Evolutionary conservation across 2,888 invertebrate genomes (phyloP).

Genomic region (Coronaproctus castanopsis): DNA sequence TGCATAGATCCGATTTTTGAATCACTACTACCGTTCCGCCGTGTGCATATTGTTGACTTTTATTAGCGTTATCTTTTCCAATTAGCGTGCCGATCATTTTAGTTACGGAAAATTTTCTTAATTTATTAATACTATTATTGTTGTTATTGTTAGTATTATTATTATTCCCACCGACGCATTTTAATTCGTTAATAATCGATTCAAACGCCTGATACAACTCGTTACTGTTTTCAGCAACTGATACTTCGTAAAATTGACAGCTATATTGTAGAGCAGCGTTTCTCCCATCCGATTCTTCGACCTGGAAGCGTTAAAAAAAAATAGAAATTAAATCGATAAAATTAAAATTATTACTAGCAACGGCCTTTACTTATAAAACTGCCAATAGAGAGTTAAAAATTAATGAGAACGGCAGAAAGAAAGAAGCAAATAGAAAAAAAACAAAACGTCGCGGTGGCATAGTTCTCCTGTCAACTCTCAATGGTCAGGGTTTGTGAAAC

Average conservation of each 20-base stretch:
- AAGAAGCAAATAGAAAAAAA: no score
- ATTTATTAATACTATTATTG: conserved; percentile 32
- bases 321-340: neutral
- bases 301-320: conserved; percentile 29
- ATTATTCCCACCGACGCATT: conserved; percentile 27
- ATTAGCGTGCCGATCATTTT: conserved; percentile 60
- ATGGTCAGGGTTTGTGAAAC: no score
- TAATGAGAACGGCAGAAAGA: no score
- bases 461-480: no score
- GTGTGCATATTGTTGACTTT: conserved; percentile 30
- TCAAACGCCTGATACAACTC: conserved; percentile 54
- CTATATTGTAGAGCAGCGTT: conserved; percentile 42
- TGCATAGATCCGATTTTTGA: conserved; percentile 37
- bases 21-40: conserved; percentile 39
- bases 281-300: conserved; percentile 48
- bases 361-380: no score
- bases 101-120: conserved; percentile 52
- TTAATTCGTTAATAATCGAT: conserved; percentile 42
- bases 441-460: no score
- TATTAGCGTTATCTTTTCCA: conserved; percentile 29
- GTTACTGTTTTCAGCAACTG: conserved; percentile 56
- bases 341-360: no score
- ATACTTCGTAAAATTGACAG: conserved; percentile 59
- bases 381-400: no score
- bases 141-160: conserved; percentile 29